phyloP scores from a whole-genome alignment of 23 tunicate species.

The Halocynthia roretzi region DNA sequence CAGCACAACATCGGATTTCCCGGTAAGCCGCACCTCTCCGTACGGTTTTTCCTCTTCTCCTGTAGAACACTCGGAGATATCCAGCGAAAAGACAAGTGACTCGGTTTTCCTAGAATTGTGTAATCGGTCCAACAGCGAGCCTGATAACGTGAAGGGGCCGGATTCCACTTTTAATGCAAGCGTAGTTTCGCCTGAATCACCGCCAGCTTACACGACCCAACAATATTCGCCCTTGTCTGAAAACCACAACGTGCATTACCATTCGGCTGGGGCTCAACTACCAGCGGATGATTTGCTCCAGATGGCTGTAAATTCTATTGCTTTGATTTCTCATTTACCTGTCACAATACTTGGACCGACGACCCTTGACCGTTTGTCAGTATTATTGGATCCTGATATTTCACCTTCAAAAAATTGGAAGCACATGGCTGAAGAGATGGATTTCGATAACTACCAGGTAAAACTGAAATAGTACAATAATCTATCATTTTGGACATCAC shows the following conservation, averaged over 20 bases:
- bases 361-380: slow-evolving; percentile 24
- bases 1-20: slow-evolving; percentile 9
- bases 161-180: slow-evolving; percentile 3
- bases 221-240: not conserved
- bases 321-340: slow-evolving; percentile 10
- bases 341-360: slow-evolving; percentile 25
- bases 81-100: not conserved
- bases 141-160: slow-evolving; percentile 7
- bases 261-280: not conserved
- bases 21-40: no score
- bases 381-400: slow-evolving; percentile 48
- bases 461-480: not conserved
- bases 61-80: not conserved
- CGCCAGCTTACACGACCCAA: not conserved
- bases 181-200: not conserved
- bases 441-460: slow-evolving; percentile 43
- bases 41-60: not conserved
- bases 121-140: not conserved
- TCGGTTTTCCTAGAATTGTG: not conserved
- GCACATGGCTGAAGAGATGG: slow-evolving; percentile 44
- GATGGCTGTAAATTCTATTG: not conserved
- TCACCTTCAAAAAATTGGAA: slow-evolving; percentile 47
- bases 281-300: not conserved
- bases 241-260: slow-evolving; percentile 1
- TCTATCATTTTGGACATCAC: not conserved